Evolutionary conservation across 1,140 invertebrate genomes (phyloP).

Genomic region (Calliopsis andreniformis): DNA sequence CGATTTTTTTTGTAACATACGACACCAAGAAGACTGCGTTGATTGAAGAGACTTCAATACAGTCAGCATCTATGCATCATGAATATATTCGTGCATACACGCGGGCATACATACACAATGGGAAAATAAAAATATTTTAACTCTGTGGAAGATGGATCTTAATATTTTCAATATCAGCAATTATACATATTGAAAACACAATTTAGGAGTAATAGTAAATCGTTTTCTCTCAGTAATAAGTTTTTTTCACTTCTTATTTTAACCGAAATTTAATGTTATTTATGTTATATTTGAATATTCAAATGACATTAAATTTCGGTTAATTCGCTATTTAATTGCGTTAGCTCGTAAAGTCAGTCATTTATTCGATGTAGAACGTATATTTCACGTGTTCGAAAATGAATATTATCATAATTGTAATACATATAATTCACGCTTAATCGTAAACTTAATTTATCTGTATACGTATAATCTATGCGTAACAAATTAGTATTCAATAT

Average conservation of each 20-base stretch:
- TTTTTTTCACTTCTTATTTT: neutral
- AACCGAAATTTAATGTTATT: neutral
- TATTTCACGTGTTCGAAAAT: too few species aligned
- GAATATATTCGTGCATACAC: slow-evolving; percentile 23
- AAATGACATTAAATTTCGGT: neutral
- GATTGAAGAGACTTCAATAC: slow-evolving; percentile 25
- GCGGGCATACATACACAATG: slow-evolving; percentile 5
- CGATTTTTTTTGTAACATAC: slow-evolving; percentile 11
- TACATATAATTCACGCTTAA: too few species aligned
- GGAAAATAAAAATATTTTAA: slow-evolving; percentile 28
- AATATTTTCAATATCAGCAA: slow-evolving; percentile 2
- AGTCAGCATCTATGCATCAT: slow-evolving; percentile 15
- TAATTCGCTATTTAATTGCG: too few species aligned
- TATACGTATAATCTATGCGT: too few species aligned
- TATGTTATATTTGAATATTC: neutral
- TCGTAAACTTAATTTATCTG: too few species aligned
- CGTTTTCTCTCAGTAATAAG: neutral
- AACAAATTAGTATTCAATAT: too few species aligned
- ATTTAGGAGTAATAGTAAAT: neutral
- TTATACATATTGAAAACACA: neutral
- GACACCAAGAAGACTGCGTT: slow-evolving; percentile 25
- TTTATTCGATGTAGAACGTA: too few species aligned
- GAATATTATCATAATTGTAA: too few species aligned
- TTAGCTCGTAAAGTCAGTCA: too few species aligned
- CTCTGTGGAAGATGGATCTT: slow-evolving; percentile 1